Conservation (phyloP, 2,797 vertebrate species). For the Hafferia zeledoni region DNA sequence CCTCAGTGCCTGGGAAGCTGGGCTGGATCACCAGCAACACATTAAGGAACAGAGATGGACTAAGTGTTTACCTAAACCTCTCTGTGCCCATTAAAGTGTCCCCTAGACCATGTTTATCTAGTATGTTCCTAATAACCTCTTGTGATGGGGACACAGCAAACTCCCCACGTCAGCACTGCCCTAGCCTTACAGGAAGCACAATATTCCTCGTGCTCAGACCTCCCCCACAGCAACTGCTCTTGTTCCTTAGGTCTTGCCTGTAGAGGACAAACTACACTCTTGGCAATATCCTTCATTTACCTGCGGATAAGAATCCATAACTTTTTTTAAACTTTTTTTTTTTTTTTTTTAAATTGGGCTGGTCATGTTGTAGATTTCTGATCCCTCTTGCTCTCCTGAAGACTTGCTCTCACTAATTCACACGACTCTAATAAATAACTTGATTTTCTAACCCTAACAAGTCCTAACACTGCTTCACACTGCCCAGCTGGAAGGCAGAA, state of each 20-base stretch:
- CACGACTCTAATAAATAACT: not conserved
- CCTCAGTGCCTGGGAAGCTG: not conserved
- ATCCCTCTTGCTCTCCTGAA: not conserved
- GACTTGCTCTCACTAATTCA: not conserved
- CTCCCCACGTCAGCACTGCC: not conserved
- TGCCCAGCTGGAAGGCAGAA: not conserved
- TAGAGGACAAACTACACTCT: not conserved
- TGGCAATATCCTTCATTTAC: not conserved
- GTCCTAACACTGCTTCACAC: not conserved
- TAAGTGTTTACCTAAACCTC: not conserved
- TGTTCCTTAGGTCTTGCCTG: not conserved
- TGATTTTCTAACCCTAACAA: not conserved
- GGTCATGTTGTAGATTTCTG: not conserved
- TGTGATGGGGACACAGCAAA: not conserved
- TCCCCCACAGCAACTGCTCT: not conserved
- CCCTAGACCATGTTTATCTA: not conserved
- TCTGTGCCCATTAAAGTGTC: not conserved
- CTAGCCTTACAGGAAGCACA: not conserved
- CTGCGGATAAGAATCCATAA: not conserved
- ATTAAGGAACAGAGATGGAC: not conserved
- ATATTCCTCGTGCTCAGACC: fast-evolving
- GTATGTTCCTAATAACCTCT: not conserved
- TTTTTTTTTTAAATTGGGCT: not conserved
- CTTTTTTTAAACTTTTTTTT: not conserved
- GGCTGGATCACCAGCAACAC: not conserved